Base-by-base conservation (phyloP, 2,113 vertebrate species). In the Dromiciops gliroides region DNA sequence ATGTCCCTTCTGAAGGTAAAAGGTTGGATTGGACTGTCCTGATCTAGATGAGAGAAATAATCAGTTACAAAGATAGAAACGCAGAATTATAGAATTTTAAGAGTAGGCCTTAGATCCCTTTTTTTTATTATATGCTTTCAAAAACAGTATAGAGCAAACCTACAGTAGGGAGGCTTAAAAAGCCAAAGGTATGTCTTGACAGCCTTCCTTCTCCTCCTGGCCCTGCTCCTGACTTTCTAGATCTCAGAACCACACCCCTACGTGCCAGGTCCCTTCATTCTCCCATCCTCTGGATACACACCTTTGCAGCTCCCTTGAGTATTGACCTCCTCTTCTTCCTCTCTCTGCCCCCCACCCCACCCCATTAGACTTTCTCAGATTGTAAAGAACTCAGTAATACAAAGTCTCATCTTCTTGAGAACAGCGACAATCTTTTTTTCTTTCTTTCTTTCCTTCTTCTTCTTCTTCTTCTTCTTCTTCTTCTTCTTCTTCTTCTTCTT, bases 21-120 rank as follows among this genome's bases (percentile, higher is more conserved):
- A 99, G 3, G 99, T 99, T 93, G 99, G 99, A 94, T 99, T 99
- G 88, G 99, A 99, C 94, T 99, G 99, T 19, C 99, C 99, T 83
- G 96, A 97, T 83, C 99, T 99, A 98, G 11, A 93, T 89, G 94
- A 94, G 93, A 95, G 51, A 52, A 95, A 96, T 91, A 28, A 37
- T 91, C 88, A 90, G 8, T 93, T 93, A 94, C 60, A 95, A 96
- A 93, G 28, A 94, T 56, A 44, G n/a, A 16, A 14, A 89, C 37
- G 7, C 37, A 75, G 14, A 75, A 75, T 75, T n/a, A n/a, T 11
- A 67, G 60, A 67, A 37, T n/a, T 67, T 67, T 67, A 67, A 67
- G 31, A n/a, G 31, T 67, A 67, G 31, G 23, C 88, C 48, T 24
- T 89, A 44, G 23, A 31, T 48, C 23, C 31, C 47, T 14, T 28